These are phyloP conservation scores for Mirza zaza DNA, from an alignment of 2,113 vertebrate species.

Conservation along the genomic window DNA sequence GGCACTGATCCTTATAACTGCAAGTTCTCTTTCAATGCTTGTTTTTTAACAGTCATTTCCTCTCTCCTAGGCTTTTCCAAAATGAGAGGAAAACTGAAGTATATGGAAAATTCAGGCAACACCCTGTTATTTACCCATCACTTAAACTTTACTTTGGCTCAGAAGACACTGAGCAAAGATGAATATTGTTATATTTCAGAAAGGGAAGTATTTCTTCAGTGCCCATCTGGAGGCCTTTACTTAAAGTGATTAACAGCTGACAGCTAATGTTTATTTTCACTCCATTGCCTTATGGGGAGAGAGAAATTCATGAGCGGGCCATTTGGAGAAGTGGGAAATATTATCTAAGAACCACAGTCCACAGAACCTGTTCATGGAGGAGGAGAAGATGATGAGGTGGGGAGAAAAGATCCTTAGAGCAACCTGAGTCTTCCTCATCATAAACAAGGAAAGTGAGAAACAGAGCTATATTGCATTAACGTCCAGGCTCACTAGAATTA, in stretches of 20 bases:
- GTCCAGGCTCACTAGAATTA: not conserved
- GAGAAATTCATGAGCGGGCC: not conserved
- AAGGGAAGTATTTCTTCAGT: not conserved
- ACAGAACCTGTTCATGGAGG: not conserved
- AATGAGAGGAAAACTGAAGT: not conserved
- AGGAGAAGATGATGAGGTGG: not conserved
- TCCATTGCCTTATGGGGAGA: not conserved
- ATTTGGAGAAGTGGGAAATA: not conserved
- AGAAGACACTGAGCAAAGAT: not conserved
- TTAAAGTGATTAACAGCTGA: not conserved
- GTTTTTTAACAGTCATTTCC: not conserved
- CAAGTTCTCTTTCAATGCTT: not conserved
- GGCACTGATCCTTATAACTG: not conserved
- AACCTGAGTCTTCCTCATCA: not conserved
- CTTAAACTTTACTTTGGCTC: not conserved
- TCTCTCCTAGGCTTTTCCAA: not conserved
- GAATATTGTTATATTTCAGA: not conserved
- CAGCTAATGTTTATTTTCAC: not conserved
- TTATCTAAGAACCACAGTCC: not conserved
- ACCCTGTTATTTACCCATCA: not conserved
- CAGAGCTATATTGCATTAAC: not conserved
- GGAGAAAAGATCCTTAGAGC: not conserved
- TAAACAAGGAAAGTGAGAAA: not conserved
- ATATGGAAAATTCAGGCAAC: not conserved
- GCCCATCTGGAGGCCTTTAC: not conserved